Base-by-base conservation (phyloP, 2,888 invertebrate genomes). In the Mamestra brassicae region DNA sequence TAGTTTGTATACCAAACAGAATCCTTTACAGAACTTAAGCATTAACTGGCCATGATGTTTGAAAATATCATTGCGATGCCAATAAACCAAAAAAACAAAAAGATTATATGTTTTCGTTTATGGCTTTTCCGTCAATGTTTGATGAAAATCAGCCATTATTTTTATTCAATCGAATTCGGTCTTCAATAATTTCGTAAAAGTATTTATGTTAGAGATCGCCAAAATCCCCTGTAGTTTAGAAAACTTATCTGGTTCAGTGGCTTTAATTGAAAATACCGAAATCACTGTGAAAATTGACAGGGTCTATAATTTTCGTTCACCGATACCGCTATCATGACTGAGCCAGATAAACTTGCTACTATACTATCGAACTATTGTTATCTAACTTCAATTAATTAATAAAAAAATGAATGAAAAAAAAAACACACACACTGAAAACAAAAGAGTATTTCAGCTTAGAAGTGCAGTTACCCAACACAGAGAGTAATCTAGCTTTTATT, bases 401-500 rank as follows among this genome's bases (percentile, higher is more conserved):
- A 34, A 5, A 61, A 50, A 11, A n/a, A n/a, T n/a, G n/a, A n/a
- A 36, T 36, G 11, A 17, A 54, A 17, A n/a, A 4, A 61, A 50
- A 10, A 42, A 13, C 36, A n/a, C 15, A 36, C 4, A 17, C 1
- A 0, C 3, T 13, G 1, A 38, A 60, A 42, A 82, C 60, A 78
- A 81, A 60, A 60, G 63, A 60, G 10, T 50, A 13, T 65, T 77
- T 71, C 50, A 71, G 67, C 45, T 60, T 42, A 80, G 34, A 62
- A 76, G 45, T 76, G 54, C 34, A 81, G 81, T 65, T 65, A 57
- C 42, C 4, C 50, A 50, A n/a, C 57, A 65, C 13, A 63, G 7
- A 57, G 66, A 55, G 34, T 78, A 63, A 83, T 67, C 69, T 57
- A 64, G 79, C 58, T 60, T 70, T 70, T 54, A 74, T 55, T 69